Percentiles rank a stretch among this genome's conserved stretches.
Evolutionary conservation across 2,113 vertebrate species (phyloP).

Genomic region (Aspiorhynchus laticeps): DNA sequence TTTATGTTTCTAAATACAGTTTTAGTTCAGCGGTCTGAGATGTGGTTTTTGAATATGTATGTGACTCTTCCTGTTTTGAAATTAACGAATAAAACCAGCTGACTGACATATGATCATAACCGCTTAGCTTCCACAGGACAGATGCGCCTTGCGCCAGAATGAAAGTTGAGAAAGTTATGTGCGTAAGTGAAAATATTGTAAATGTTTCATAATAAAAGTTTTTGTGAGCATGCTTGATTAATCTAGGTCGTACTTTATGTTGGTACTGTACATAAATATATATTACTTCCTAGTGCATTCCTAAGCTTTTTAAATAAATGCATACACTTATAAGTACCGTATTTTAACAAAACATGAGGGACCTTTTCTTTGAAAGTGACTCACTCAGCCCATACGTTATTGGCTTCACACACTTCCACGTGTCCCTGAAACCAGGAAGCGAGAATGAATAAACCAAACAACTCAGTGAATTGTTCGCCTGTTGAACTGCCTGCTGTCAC

Average conservation of each 20-base stretch:
- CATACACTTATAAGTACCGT: not conserved
- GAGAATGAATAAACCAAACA: slow-evolving; percentile 44
- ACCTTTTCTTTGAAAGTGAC: slow-evolving; percentile 58
- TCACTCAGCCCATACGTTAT: not conserved
- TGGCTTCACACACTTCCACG: slow-evolving; percentile 59
- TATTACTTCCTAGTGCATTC: not conserved
- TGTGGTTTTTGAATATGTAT: not conserved
- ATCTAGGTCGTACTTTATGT: not conserved
- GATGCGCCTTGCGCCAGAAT: not conserved
- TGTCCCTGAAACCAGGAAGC: slow-evolving; percentile 66
- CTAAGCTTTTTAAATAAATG: too few relatives aligned
- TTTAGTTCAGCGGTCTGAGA: not conserved
- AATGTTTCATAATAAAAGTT: slow-evolving; percentile 9
- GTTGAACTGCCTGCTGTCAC: not conserved
- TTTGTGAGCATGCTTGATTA: not conserved
- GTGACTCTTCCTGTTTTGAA: slow-evolving; percentile 31
- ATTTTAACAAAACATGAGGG: not conserved
- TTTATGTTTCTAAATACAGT: not conserved
- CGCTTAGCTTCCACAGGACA: not conserved
- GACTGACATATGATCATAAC: not conserved
- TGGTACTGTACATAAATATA: not conserved
- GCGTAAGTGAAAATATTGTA: not conserved
- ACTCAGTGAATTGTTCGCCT: slow-evolving; percentile 21
- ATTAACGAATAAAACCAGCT: not conserved
- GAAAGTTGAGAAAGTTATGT: not conserved